Base-by-base conservation (phyloP, 2,797 vertebrate species). In the Lepus oiostolus region DNA sequence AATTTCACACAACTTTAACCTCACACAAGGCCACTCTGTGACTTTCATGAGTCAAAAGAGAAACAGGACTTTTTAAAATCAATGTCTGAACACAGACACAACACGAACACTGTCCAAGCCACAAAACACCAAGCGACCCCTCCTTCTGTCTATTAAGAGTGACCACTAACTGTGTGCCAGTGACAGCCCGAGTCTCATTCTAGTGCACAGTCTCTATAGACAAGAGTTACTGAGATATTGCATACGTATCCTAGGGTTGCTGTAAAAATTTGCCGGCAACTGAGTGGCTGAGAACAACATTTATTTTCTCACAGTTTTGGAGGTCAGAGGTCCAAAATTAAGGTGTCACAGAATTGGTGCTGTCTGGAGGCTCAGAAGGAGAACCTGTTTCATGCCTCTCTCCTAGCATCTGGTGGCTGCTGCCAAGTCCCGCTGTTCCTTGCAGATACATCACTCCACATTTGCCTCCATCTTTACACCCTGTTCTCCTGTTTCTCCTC, bases 1-100 rank as follows among this genome's bases (percentile, higher is more conserved):
- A 88, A 13, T 74, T 88, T 82, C 35, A 42, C n/a, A 65, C 24
- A 71, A 35, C 4, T 47, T 50, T 82, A 82, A 6, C n/a, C 24
- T 2, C 10, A 83, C 74, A 80, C 16, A 83, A 77, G 75, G n/a
- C 12, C 13, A 32, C 5, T 28, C 32, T 6, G 5, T 42, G 71
- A 82, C 30, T 58, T 2, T 28, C 58, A 80, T 13, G 17, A 22
- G 54, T 42, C 11, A 19, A 75, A 71, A 94, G 12, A 88, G 83
- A 89, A 76, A 54, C 17, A 10, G 80, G 28, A 22, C 11, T 32
- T 17, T 72, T 94, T 2, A 1, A 82, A 54, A 74, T 63, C 74
- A 91, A 47, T 7, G 30, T 72, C 12, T 60, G 80, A 72, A 81
- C 10, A 54, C 60, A 90, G 54, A 92, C 35, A 87, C 85, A 91